Evolutionary conservation across 2,888 invertebrate genomes (phyloP).

Genomic region (Deilephila elpenor): DNA sequence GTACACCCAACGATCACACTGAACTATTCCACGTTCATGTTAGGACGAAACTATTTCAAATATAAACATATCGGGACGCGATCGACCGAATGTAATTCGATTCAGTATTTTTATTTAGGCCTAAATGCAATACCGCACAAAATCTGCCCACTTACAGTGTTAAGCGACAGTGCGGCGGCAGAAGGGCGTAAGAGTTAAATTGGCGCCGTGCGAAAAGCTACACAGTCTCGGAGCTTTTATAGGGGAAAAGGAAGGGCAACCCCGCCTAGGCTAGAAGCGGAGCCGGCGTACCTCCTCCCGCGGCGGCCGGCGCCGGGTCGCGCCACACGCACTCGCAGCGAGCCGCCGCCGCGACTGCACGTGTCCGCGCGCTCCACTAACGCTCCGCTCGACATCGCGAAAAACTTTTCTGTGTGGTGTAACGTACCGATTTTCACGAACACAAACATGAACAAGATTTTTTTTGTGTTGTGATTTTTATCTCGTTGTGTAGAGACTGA

Average conservation of each 20-base stretch:
- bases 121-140: constrained; percentile 77
- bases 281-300: constrained; percentile 50
- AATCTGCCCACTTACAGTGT: constrained; percentile 83
- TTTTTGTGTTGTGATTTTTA: constrained; percentile 70
- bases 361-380: constrained; percentile 49
- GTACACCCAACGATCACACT: no score
- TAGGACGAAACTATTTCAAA: not conserved
- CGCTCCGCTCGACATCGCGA: constrained; percentile 69
- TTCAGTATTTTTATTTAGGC: constrained; percentile 73
- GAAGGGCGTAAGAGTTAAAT: constrained; percentile 59
- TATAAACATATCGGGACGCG: constrained; percentile 7
- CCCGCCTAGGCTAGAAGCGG: constrained; percentile 59
- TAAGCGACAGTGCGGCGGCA: constrained; percentile 61
- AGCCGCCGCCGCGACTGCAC: constrained; percentile 57
- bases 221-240: constrained; percentile 69
- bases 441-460: constrained; percentile 66
- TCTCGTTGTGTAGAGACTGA: constrained; percentile 66
- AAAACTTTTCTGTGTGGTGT: constrained; percentile 80
- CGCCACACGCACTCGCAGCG: constrained; percentile 70
- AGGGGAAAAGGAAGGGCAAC: constrained; percentile 75
- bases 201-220: constrained; percentile 71
- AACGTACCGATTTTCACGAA: constrained; percentile 50
- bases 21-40: not conserved
- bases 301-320: constrained; percentile 42
- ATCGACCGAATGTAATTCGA: constrained; percentile 27